phyloP scores from a whole-genome alignment of 2,113 vertebrate species.

The Pelobates fuscus region DNA sequence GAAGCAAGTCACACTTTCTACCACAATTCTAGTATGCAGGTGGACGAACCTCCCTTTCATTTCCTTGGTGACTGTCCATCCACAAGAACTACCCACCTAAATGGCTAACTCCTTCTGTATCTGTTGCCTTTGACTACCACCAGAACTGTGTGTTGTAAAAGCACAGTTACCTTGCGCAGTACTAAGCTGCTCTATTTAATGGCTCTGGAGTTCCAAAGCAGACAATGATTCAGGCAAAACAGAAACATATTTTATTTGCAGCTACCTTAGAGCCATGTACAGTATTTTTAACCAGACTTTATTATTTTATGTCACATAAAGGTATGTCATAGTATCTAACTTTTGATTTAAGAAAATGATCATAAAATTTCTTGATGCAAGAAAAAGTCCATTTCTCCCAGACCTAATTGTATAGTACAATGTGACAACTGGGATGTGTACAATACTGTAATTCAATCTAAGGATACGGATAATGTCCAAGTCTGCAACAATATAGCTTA shows the following conservation, averaged over 20 bases:
- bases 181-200: conserved; percentile 40
- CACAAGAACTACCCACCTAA: too few relatives aligned
- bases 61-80: too few relatives aligned
- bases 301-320: conserved; percentile 54
- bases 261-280: conserved; percentile 42
- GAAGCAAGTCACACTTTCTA: too few relatives aligned
- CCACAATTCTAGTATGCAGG: too few relatives aligned
- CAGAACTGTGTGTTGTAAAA: background rate
- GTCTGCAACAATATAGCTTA: conserved; percentile 78
- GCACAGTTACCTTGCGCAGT: conserved; percentile 33
- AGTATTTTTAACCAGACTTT: conserved; percentile 48
- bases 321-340: conserved; percentile 54
- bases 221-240: conserved; percentile 53
- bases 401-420: conserved; percentile 75
- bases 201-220: conserved; percentile 44
- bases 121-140: background rate
- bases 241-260: conserved; percentile 51
- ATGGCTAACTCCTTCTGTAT: background rate
- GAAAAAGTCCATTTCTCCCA: conserved; percentile 71
- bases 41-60: too few relatives aligned
- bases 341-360: conserved; percentile 67
- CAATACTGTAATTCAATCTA: conserved; percentile 79
- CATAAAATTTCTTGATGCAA: conserved; percentile 67
- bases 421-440: conserved; percentile 74
- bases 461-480: conserved; percentile 75